Evolutionary conservation across 1,140 invertebrate species (phyloP).

Genomic region (Panagrolaimus sp.): DNA sequence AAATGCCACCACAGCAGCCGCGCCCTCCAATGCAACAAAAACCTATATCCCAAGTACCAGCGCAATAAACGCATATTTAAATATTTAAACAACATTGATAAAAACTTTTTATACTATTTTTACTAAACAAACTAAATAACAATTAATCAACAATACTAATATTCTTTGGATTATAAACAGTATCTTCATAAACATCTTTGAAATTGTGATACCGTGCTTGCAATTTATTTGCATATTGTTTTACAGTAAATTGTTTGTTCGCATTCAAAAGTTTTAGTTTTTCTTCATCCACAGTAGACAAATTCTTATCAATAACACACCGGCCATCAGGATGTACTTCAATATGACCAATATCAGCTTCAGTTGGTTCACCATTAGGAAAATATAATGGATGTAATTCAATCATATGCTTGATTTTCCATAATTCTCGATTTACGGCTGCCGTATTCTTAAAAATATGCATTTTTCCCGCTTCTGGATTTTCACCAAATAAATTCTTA

Average conservation of each 20-base stretch:
- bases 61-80: constrained; percentile 12
- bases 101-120: not conserved
- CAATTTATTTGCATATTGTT: constrained; percentile 35
- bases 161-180: constrained; percentile 54
- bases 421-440: constrained; percentile 48
- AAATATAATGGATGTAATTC: constrained; percentile 51
- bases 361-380: constrained; percentile 55
- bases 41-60: constrained; percentile 5
- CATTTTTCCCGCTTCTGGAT: constrained; percentile 46
- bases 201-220: constrained; percentile 32
- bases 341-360: constrained; percentile 38
- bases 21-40: not conserved
- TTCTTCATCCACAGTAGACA: constrained; percentile 26
- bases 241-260: constrained; percentile 44
- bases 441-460: constrained; percentile 54
- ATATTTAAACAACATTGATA: not conserved
- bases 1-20: not conserved
- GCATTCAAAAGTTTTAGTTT: constrained; percentile 33
- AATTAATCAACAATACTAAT: constrained; percentile 41
- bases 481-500: constrained; percentile 46
- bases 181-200: constrained; percentile 54
- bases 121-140: constrained; percentile 21
- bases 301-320: constrained; percentile 40
- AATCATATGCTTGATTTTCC: constrained; percentile 57
- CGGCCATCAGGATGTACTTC: constrained; percentile 42